Conservation (phyloP, 2,113 vertebrate species). For the Coturnix japonica region DNA sequence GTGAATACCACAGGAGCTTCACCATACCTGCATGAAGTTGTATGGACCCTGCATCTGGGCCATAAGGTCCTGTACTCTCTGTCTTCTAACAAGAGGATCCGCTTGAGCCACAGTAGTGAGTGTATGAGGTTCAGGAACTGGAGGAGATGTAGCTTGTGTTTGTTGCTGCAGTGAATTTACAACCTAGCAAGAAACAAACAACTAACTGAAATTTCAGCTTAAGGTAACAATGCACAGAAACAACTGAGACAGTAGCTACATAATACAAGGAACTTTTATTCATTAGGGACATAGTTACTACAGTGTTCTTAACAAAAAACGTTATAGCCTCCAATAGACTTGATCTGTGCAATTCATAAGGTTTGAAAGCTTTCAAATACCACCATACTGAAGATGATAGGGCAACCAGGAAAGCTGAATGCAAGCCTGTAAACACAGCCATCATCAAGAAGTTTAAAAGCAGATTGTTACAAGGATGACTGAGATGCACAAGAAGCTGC, state of each 20-base stretch:
- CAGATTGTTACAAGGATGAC: not conserved
- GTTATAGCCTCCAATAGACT: not conserved
- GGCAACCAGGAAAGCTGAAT: not conserved
- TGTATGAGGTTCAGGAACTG: slow-evolving; percentile 83
- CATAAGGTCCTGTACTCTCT: slow-evolving; percentile 97
- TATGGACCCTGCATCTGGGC: slow-evolving; percentile 98
- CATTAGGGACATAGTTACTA: not conserved
- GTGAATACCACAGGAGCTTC: not conserved
- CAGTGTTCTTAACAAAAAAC: not conserved
- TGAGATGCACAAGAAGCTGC: not conserved
- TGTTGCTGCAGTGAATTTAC: slow-evolving; percentile 87
- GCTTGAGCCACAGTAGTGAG: slow-evolving; percentile 81
- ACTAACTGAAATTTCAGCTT: not conserved
- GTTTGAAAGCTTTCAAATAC: not conserved
- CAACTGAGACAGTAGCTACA: not conserved
- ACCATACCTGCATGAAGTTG: slow-evolving; percentile 97
- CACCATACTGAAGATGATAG: not conserved
- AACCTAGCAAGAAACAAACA: slow-evolving; percentile 70
- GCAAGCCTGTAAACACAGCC: not conserved
- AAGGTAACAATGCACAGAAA: not conserved
- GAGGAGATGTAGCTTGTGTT: slow-evolving; percentile 82
- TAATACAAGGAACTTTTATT: not conserved
- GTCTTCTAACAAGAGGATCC: slow-evolving; percentile 93
- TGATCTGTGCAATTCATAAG: not conserved
- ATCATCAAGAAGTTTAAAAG: not conserved